Base-by-base conservation (phyloP, 2,113 vertebrate species). In the Dissostichus mawsoni region DNA sequence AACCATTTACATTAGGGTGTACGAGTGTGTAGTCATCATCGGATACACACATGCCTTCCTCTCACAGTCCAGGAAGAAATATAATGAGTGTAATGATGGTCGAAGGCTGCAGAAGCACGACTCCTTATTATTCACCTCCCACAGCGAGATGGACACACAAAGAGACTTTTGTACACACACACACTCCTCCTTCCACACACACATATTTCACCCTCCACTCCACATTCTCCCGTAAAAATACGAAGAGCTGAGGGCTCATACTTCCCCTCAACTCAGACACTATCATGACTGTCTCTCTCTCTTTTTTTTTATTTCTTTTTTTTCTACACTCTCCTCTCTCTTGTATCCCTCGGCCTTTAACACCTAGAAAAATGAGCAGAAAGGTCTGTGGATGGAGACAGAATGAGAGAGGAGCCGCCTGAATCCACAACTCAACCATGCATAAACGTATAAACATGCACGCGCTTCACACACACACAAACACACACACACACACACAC, bases 21-120 rank as follows among this genome's bases (percentile, higher is more conserved):
- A 11, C 71, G 13, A 18, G 50, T 76, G 63, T 72, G 74, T 59
- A 67, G 59, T 41, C 53, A 11, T 62, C 61, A 14, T 56, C 50
- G 44, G 70, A 62, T 20, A 25, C 47, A 36, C 56, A 63, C 56
- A 85, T 11, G 20, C 75, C 25, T 50, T 58, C 25, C 62, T 64
- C 29, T 51, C 68, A 29, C 64, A 70, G 58, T 69, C 64, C 77
- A 82, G 84, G 85, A 79, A 88, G 68, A 67, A 73, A 48, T 53
- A 59, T 80, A 91, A 85, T 90, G 72, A 86, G 51, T 44, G 45
- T 92, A 90, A 89, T 90, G 78, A 88, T 86, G 84, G 82, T 75
- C 58, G 81, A 67, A 87, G 84, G 79, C 79, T 86, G 44, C 61
- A 90, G 80, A 84, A 75, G 67, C 76, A 82, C 58, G 48, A 47